These are phyloP conservation scores for Gambusia holbrooki DNA, from an alignment of 2,113 vertebrate species.

Conservation along the genomic window DNA sequence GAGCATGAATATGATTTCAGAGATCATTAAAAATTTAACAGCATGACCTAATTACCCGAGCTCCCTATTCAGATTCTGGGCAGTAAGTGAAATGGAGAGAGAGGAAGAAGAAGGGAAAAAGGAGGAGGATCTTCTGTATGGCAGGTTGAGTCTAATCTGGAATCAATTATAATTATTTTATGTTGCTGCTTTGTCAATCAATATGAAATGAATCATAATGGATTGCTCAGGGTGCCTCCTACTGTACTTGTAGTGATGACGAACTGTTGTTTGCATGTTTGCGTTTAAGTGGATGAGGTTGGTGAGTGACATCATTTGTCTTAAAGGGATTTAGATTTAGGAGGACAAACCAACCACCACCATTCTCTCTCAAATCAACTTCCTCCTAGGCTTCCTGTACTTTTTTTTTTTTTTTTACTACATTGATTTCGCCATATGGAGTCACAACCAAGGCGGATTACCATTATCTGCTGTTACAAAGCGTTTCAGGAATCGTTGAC, in stretches of 20 bases:
- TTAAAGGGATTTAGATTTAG: slow-evolving; percentile 32
- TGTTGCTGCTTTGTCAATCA: slow-evolving; percentile 80
- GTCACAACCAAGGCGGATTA: slow-evolving; percentile 82
- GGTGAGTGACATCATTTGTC: slow-evolving; percentile 44
- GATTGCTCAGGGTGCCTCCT: slow-evolving; percentile 70
- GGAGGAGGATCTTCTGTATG: slow-evolving; percentile 64
- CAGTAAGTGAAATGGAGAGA: slow-evolving; percentile 72
- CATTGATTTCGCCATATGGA: slow-evolving; percentile 71
- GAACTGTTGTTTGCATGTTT: slow-evolving; percentile 65
- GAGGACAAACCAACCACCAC: slow-evolving; percentile 54
- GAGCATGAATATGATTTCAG: slow-evolving; percentile 86
- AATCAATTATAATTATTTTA: slow-evolving; percentile 85
- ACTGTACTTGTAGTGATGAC: slow-evolving; percentile 61
- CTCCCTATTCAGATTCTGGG: slow-evolving; percentile 81
- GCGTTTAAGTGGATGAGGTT: slow-evolving; percentile 55
- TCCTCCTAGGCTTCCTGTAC: slow-evolving; percentile 63
- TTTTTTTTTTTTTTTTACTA: slow-evolving; percentile 43
- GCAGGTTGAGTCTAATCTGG: slow-evolving; percentile 74
- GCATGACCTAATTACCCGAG: slow-evolving; percentile 84
- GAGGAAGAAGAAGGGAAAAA: slow-evolving; percentile 36
- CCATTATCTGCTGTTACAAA: slow-evolving; percentile 82
- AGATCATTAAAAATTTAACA: slow-evolving; percentile 87
- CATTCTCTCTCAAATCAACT: slow-evolving; percentile 79
- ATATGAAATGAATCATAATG: slow-evolving; percentile 73
- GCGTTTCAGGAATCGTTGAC: slow-evolving; percentile 79